A percentile compares a stretch with the other conserved stretches of the same genome.
These are phyloP conservation scores for Cotesia chilonis DNA, from an alignment of 1,140 invertebrate genomes.

Conservation along the genomic window DNA sequence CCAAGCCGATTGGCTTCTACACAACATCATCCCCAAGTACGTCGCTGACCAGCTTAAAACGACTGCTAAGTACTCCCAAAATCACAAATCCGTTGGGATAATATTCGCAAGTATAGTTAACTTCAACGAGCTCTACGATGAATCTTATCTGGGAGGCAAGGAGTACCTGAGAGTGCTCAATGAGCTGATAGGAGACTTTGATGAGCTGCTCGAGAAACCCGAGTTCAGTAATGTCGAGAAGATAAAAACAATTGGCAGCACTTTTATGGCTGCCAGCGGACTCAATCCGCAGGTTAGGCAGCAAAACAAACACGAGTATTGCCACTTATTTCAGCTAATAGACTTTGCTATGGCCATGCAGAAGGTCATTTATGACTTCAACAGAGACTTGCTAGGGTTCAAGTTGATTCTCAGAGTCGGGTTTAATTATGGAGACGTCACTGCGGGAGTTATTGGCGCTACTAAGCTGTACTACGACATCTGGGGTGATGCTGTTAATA, in stretches of 20 bases:
- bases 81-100: conserved; percentile 91
- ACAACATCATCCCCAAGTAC: conserved; percentile 95
- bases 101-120: conserved; percentile 96
- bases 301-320: conserved; percentile 71
- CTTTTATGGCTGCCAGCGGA: conserved; percentile 97
- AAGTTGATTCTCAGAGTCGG: conserved; percentile 91
- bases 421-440: conserved; percentile 88
- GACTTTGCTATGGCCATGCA: conserved; percentile 91
- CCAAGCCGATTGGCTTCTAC: conserved; percentile 94
- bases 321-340: conserved; percentile 86
- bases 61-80: conserved; percentile 94
- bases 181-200: conserved; percentile 94
- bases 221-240: conserved; percentile 93
- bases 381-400: conserved; percentile 86
- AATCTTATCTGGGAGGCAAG: conserved; percentile 90
- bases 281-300: conserved; percentile 78
- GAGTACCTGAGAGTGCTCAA: conserved; percentile 94
- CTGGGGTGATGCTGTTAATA: conserved; percentile 98
- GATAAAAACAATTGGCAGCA: conserved; percentile 97
- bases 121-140: conserved; percentile 96
- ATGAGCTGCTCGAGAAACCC: conserved; percentile 83
- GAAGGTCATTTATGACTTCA: conserved; percentile 86
- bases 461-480: conserved; percentile 97
- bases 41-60: conserved; percentile 92
- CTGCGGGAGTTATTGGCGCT: conserved; percentile 95